These are phyloP conservation scores for Netelia melanura DNA, from an alignment of 2,888 invertebrate genomes.

Conservation along the genomic window DNA sequence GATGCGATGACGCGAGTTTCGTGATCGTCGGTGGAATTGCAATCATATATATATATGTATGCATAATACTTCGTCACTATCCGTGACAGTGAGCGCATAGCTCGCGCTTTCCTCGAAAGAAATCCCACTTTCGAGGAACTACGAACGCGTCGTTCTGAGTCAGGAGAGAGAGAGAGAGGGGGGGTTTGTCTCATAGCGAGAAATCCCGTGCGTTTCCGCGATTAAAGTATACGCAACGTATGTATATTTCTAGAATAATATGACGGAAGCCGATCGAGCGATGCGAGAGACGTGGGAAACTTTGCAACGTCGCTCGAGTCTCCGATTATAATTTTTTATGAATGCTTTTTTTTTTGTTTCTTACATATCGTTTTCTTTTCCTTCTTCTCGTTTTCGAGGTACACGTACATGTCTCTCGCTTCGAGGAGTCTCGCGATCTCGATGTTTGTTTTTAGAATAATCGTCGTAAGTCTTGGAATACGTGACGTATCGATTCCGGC, in stretches of 20 bases:
- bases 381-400: too few relatives aligned
- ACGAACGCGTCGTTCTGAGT: constrained; percentile 17
- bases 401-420: neutral
- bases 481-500: constrained; percentile 1
- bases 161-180: neutral
- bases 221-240: constrained; percentile 6
- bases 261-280: neutral
- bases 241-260: neutral
- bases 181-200: neutral
- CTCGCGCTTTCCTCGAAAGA: constrained; percentile 41
- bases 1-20: neutral
- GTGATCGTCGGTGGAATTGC: neutral
- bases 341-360: constrained; percentile 3
- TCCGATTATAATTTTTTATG: constrained; percentile 18
- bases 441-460: neutral
- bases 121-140: constrained; percentile 34
- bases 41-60: neutral
- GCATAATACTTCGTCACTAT: neutral
- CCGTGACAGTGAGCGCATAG: neutral
- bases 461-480: neutral
- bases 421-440: neutral
- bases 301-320: constrained; percentile 5
- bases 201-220: constrained; percentile 23
- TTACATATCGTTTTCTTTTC: neutral
- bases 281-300: neutral